These are phyloP conservation scores for Ciconia stormi DNA, from an alignment of 2,113 vertebrate genomes.

Conservation along the genomic window DNA sequence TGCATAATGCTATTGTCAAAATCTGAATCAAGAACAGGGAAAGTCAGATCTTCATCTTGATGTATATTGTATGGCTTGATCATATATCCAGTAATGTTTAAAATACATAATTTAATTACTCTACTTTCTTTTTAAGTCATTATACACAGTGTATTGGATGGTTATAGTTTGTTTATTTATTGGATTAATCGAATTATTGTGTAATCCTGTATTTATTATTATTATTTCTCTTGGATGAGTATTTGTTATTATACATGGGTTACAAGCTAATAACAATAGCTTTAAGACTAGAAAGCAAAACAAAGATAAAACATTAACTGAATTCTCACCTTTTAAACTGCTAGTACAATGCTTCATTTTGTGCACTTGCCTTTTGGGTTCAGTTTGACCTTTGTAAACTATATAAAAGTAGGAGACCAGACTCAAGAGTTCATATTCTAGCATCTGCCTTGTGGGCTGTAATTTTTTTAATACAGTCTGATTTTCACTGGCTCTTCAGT, in stretches of 20 bases:
- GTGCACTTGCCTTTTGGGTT: neutral
- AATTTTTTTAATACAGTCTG: neutral
- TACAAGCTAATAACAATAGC: slow-evolving; percentile 13
- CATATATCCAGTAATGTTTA: neutral
- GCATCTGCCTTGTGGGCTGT: neutral
- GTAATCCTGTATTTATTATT: slow-evolving; percentile 24
- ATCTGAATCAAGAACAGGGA: neutral
- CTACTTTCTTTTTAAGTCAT: neutral
- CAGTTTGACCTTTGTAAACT: neutral
- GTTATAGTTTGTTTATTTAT: neutral
- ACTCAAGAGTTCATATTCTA: neutral
- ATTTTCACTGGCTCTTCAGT: neutral
- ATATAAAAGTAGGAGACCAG: neutral
- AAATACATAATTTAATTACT: neutral
- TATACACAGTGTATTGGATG: neutral
- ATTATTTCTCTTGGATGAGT: neutral
- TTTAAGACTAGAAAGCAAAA: slow-evolving; percentile 2
- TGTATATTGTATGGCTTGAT: neutral
- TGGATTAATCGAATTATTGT: slow-evolving; percentile 10
- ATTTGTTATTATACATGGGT: slow-evolving; percentile 15
- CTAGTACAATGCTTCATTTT: neutral
- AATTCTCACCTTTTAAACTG: slow-evolving; percentile 29
- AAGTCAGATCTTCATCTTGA: neutral
- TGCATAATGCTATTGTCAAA: neutral
- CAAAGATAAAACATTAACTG: neutral